Percentiles rank a stretch among this genome's conserved stretches.
Evolutionary conservation across 2,113 vertebrate genomes (phyloP).

Genomic region (Bos javanicus): DNA sequence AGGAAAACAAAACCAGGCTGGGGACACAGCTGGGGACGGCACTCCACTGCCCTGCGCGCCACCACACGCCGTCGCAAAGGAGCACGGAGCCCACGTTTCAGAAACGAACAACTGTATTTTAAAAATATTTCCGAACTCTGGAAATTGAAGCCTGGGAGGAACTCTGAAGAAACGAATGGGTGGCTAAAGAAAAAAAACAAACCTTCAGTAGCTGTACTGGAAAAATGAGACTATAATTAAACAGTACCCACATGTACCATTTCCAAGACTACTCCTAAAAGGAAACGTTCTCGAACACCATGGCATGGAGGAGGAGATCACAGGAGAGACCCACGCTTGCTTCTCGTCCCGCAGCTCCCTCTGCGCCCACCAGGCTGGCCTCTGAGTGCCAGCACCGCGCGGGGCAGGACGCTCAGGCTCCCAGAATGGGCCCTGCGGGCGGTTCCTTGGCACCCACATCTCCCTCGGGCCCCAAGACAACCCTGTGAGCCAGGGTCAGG

Average conservation of each 20-base stretch:
- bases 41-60: neutral
- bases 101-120: constrained; percentile 60
- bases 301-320: neutral
- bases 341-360: neutral
- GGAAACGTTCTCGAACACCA: neutral
- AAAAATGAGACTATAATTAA: constrained; percentile 66
- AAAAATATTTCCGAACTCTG: constrained; percentile 60
- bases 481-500: fast-evolving
- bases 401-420: neutral
- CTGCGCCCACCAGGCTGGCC: neutral
- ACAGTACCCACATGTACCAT: constrained; percentile 39
- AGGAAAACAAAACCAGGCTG: constrained; percentile 23
- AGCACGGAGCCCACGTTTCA: constrained; percentile 47
- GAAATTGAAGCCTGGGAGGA: constrained; percentile 57
- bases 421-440: no score
- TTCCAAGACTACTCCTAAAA: constrained; percentile 54
- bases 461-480: neutral
- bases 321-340: neutral
- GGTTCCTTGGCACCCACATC: fast-evolving
- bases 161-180: constrained; percentile 56
- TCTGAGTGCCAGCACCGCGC: fast-evolving
- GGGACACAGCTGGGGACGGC: neutral
- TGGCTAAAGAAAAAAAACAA: constrained; percentile 49
- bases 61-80: constrained; percentile 4
- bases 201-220: constrained; percentile 24